These are phyloP conservation scores for Eleutherodactylus coqui DNA, from an alignment of 2,797 vertebrate genomes.

Conservation along the genomic window DNA sequence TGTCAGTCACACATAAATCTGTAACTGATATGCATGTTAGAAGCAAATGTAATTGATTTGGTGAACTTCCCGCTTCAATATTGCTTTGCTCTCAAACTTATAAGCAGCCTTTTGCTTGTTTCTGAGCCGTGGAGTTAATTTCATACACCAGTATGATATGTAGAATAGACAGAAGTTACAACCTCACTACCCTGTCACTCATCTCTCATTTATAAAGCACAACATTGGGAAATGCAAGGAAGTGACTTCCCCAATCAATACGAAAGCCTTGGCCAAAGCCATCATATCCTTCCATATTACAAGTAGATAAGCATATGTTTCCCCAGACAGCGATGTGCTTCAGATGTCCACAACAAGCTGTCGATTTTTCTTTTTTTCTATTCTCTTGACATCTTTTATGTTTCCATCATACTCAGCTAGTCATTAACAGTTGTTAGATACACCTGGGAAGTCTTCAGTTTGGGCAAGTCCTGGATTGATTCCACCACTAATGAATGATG, in stretches of 20 bases:
- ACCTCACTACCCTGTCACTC: background rate
- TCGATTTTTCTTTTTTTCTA: background rate
- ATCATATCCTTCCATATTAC: background rate
- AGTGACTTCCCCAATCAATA: constrained; percentile 44
- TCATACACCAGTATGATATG: background rate
- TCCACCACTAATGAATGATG: background rate
- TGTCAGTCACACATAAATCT: too few relatives aligned
- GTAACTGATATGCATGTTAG: background rate
- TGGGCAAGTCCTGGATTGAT: background rate
- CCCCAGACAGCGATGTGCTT: background rate
- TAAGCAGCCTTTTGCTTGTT: background rate
- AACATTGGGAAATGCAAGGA: background rate
- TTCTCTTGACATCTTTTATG: background rate
- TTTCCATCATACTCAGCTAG: background rate
- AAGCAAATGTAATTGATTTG: background rate
- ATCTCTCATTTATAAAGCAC: background rate
- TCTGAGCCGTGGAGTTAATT: background rate
- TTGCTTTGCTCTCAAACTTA: background rate
- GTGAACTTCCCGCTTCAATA: background rate
- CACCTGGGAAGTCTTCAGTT: background rate
- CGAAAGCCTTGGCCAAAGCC: background rate
- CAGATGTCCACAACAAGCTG: background rate
- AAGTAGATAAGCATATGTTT: background rate
- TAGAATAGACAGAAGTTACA: background rate
- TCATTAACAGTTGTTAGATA: background rate